phyloP scores from a whole-genome alignment of 2,888 invertebrate species.

The Aporophyla nigra region DNA sequence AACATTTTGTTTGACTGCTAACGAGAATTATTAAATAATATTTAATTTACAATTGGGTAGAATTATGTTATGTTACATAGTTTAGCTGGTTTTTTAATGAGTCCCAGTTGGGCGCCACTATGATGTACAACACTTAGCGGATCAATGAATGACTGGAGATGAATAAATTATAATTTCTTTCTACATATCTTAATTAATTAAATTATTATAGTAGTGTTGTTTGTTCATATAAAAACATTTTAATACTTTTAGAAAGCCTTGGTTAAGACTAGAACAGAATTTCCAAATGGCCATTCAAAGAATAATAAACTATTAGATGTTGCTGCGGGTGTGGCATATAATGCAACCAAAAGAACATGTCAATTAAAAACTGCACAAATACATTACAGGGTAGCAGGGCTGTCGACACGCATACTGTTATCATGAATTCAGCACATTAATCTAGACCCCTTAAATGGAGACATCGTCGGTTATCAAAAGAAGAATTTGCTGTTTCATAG shows the following conservation, averaged over 20 bases:
- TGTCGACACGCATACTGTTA: no score
- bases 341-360: neutral
- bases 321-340: neutral
- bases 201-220: neutral
- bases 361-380: neutral
- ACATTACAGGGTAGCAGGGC: no score
- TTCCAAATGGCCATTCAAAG: neutral
- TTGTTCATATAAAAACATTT: neutral
- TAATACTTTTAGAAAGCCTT: neutral
- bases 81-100: slow-evolving; percentile 5
- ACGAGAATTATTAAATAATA: slow-evolving; percentile 28
- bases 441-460: no score
- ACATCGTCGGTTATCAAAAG: no score
- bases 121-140: slow-evolving; percentile 7
- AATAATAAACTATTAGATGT: neutral
- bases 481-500: no score
- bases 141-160: slow-evolving; percentile 35
- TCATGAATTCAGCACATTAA: no score
- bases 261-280: neutral
- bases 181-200: neutral
- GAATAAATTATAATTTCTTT: neutral
- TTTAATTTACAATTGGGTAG: slow-evolving; percentile 9
- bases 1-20: slow-evolving; percentile 32
- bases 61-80: slow-evolving; percentile 9
- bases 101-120: slow-evolving; percentile 67